These are phyloP conservation scores for Bufotes viridis DNA, from an alignment of 2,797 vertebrate species.

Conservation along the genomic window DNA sequence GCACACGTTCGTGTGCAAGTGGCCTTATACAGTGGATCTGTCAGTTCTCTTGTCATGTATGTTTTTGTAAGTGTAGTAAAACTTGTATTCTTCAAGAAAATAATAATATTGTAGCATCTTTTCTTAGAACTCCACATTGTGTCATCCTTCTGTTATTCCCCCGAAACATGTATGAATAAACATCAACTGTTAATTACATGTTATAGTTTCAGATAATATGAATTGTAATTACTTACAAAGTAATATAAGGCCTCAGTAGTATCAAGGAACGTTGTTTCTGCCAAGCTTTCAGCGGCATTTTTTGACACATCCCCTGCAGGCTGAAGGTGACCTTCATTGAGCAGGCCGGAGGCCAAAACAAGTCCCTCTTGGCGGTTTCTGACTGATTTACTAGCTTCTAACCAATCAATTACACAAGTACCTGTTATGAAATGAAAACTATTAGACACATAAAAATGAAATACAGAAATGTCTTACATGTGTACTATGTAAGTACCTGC, in stretches of 20 bases:
- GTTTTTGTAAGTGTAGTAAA: too few relatives aligned
- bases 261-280: constrained; percentile 84
- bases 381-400: constrained; percentile 81
- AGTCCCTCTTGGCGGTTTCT: constrained; percentile 88
- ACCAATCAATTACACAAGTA: constrained; percentile 87
- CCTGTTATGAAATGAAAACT: constrained; percentile 73
- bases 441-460: not conserved
- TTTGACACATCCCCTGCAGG: constrained; percentile 89
- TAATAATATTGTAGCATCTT: too few relatives aligned
- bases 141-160: too few relatives aligned
- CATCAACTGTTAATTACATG: too few relatives aligned
- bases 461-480: too few relatives aligned
- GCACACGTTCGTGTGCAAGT: too few relatives aligned
- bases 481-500: too few relatives aligned
- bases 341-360: constrained; percentile 86
- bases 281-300: constrained; percentile 74
- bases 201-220: not conserved
- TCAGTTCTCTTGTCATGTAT: too few relatives aligned
- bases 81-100: too few relatives aligned
- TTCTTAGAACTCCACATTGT: too few relatives aligned
- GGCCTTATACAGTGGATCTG: too few relatives aligned
- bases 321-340: constrained; percentile 92
- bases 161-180: too few relatives aligned
- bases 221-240: constrained; percentile 82
- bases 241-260: constrained; percentile 87